These are phyloP conservation scores for Vireo altiloquus DNA, from an alignment of 2,113 vertebrate genomes.

Conservation along the genomic window DNA sequence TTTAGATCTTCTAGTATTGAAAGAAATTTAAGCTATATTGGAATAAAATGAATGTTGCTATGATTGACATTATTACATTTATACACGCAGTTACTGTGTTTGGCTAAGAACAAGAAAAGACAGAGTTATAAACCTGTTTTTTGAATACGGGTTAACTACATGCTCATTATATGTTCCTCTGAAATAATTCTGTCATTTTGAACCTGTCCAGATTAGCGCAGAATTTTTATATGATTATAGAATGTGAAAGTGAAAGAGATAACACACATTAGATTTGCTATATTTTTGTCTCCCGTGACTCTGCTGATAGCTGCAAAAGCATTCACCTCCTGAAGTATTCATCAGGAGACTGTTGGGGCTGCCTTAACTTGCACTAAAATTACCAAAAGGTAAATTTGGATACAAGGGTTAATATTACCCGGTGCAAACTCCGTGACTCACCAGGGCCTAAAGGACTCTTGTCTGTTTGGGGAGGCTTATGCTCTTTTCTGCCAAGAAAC, in stretches of 20 bases:
- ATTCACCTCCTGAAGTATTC: neutral
- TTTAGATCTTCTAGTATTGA: neutral
- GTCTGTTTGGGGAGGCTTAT: neutral
- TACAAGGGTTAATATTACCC: neutral
- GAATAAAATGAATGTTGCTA: neutral
- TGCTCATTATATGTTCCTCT: neutral
- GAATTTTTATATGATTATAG: neutral
- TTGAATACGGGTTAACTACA: neutral
- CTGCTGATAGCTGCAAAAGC: neutral
- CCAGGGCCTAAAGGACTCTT: neutral
- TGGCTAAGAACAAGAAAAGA: neutral
- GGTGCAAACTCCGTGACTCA: neutral
- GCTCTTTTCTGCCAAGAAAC: neutral
- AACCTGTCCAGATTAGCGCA: neutral
- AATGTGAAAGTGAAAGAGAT: neutral
- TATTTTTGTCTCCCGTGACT: neutral
- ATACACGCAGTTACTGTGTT: neutral
- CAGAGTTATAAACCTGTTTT: neutral
- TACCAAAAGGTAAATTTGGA: neutral
- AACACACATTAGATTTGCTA: neutral
- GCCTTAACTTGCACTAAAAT: neutral
- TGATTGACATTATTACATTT: neutral
- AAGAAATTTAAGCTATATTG: neutral
- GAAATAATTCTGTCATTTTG: neutral
- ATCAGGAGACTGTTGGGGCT: neutral